These are phyloP conservation scores for Microhierax caerulescens DNA, from an alignment of 2,797 vertebrate species.

Conservation along the genomic window DNA sequence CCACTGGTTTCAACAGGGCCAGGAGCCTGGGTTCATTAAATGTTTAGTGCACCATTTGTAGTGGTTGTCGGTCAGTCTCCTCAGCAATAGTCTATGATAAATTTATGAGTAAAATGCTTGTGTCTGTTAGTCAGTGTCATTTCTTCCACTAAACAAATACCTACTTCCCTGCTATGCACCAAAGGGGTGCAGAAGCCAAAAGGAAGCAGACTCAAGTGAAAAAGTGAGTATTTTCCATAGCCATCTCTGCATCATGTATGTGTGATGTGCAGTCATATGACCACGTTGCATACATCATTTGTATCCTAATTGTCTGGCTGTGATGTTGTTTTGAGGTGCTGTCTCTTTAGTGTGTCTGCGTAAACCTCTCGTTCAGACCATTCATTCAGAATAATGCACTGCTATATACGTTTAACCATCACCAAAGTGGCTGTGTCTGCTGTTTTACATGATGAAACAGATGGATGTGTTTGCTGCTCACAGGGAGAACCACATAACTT, in stretches of 20 bases:
- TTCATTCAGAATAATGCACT: not conserved
- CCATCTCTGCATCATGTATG: slow-evolving; percentile 57
- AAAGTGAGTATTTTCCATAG: slow-evolving; percentile 79
- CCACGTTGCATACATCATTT: slow-evolving; percentile 5
- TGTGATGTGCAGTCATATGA: not conserved
- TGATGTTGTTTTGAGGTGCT: slow-evolving; percentile 42
- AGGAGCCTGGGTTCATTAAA: slow-evolving; percentile 62
- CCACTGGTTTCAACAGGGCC: not conserved
- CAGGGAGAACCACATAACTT: not conserved
- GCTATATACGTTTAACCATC: not conserved
- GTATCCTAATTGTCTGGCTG: slow-evolving; percentile 32
- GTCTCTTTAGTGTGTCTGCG: not conserved
- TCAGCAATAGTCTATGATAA: slow-evolving; percentile 52
- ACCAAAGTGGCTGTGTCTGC: not conserved
- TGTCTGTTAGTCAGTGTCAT: slow-evolving; percentile 64
- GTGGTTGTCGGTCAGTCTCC: slow-evolving; percentile 51
- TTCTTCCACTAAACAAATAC: slow-evolving; percentile 70
- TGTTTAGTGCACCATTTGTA: slow-evolving; percentile 55
- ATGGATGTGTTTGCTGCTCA: slow-evolving; percentile 10
- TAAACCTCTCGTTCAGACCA: not conserved
- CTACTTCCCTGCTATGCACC: slow-evolving; percentile 73
- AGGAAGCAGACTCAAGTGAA: slow-evolving; percentile 75
- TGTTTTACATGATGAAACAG: slow-evolving; percentile 21
- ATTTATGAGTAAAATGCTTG: slow-evolving; percentile 64
- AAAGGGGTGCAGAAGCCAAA: slow-evolving; percentile 75